Conservation (phyloP, 1,140 invertebrate genomes). For the Homalodisca vitripennis region DNA sequence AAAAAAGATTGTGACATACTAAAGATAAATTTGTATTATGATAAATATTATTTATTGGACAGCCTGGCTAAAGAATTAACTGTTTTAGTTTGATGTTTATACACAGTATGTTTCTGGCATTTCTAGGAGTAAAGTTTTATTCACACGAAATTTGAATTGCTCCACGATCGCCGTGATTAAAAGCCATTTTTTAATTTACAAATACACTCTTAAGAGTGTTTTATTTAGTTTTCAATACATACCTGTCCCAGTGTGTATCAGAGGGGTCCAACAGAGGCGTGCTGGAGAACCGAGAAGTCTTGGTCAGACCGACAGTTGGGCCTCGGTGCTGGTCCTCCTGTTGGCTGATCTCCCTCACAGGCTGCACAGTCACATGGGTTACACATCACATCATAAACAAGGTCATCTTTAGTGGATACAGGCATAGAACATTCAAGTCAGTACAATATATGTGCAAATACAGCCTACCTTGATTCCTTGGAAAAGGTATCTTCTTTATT, state of each 20-base stretch:
- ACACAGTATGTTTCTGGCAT: too few relatives aligned
- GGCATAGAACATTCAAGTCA: not conserved
- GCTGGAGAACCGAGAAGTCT: constrained; percentile 36
- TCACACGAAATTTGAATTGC: too few relatives aligned
- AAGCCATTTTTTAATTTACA: too few relatives aligned
- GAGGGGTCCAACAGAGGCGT: constrained; percentile 36
- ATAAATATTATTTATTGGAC: too few relatives aligned
- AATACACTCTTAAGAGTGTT: too few relatives aligned
- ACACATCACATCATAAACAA: not conserved
- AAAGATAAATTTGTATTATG: too few relatives aligned
- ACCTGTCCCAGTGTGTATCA: constrained; percentile 24
- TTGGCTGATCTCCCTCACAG: constrained; percentile 46
- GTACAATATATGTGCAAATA: not conserved
- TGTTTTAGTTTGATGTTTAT: too few relatives aligned
- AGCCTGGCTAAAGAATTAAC: too few relatives aligned
- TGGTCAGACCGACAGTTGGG: constrained; percentile 27
- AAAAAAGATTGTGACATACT: too few relatives aligned
- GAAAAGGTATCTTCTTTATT: not conserved
- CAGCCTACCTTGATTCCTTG: not conserved
- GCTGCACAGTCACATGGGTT: too few relatives aligned
- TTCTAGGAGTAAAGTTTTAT: too few relatives aligned
- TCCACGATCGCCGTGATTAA: too few relatives aligned
- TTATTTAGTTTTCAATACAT: not conserved
- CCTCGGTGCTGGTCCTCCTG: constrained; percentile 21
- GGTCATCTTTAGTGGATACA: not conserved